Evolutionary conservation across 30 jellyfish, hydroid and myxozoan genomes (phyloP).

Genomic region (Cassiopea andromeda): DNA sequence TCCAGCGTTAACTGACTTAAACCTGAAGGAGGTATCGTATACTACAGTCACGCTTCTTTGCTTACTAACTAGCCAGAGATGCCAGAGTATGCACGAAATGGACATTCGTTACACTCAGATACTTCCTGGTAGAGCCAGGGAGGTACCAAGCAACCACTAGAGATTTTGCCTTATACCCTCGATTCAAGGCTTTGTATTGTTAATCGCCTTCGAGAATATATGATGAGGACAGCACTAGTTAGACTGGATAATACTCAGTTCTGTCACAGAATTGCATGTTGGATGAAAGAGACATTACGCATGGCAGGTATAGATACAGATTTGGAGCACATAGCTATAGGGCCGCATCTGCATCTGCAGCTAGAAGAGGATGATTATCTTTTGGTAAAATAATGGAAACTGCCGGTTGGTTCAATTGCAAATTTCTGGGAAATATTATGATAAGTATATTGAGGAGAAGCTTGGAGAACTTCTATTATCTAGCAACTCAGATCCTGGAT

Average conservation of each 20-base stretch:
- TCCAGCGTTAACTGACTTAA: neutral
- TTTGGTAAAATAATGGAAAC: neutral
- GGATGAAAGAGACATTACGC: neutral
- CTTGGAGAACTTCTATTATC: neutral
- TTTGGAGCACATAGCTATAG: neutral
- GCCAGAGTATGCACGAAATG: neutral
- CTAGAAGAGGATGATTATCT: neutral
- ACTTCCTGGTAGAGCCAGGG: neutral
- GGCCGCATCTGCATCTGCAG: neutral
- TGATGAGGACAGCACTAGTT: neutral
- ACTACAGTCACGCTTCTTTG: neutral
- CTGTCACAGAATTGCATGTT: neutral
- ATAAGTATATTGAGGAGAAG: neutral
- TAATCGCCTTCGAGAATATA: neutral
- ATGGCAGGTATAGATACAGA: neutral
- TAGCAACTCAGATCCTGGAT: neutral
- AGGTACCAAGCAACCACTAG: neutral
- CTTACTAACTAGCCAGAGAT: neutral
- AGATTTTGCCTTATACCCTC: neutral
- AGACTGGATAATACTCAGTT: neutral
- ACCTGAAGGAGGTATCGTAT: neutral
- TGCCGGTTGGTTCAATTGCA: constrained; percentile 4
- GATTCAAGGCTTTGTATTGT: neutral
- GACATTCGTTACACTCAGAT: neutral
- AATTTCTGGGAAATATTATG: neutral